Conservation (phyloP, 2,797 vertebrate species). For the Anguilla megastoma region DNA sequence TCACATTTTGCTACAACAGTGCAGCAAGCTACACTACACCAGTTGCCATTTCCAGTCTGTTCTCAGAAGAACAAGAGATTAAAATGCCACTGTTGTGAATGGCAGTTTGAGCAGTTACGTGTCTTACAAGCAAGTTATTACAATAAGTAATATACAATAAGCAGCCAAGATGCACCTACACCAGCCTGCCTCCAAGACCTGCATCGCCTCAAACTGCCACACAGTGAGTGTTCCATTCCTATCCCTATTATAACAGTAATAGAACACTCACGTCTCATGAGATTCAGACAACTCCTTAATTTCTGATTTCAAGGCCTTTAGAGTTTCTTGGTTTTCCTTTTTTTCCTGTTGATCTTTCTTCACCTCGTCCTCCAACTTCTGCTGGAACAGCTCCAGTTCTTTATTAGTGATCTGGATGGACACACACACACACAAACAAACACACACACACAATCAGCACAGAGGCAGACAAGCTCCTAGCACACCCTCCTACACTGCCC, state of each 20-base stretch:
- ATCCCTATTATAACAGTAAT: neutral
- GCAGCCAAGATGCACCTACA: neutral
- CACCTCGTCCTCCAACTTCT: slow-evolving; percentile 80
- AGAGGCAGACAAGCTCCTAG: neutral
- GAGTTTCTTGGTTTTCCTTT: slow-evolving; percentile 79
- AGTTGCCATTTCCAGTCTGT: neutral
- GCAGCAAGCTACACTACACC: neutral
- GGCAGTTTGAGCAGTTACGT: neutral
- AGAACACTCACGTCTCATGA: slow-evolving; percentile 69
- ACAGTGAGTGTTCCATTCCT: neutral
- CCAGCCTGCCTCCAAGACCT: neutral
- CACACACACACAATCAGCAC: neutral
- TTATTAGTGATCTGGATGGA: slow-evolving; percentile 76
- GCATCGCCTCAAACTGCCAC: neutral
- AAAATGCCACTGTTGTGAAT: neutral
- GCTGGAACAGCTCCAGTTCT: slow-evolving; percentile 81
- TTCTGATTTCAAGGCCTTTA: slow-evolving; percentile 76
- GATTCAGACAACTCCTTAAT: slow-evolving; percentile 70
- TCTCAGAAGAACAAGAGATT: neutral
- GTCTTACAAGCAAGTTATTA: neutral
- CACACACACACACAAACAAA: slow-evolving; percentile 2
- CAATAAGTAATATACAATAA: too few relatives aligned
- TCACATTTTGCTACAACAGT: neutral
- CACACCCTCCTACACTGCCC: neutral
- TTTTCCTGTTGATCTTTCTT: slow-evolving; percentile 89